Evolutionary conservation across 2,888 invertebrate genomes (phyloP).

Genomic region (Tachina lurida): DNA sequence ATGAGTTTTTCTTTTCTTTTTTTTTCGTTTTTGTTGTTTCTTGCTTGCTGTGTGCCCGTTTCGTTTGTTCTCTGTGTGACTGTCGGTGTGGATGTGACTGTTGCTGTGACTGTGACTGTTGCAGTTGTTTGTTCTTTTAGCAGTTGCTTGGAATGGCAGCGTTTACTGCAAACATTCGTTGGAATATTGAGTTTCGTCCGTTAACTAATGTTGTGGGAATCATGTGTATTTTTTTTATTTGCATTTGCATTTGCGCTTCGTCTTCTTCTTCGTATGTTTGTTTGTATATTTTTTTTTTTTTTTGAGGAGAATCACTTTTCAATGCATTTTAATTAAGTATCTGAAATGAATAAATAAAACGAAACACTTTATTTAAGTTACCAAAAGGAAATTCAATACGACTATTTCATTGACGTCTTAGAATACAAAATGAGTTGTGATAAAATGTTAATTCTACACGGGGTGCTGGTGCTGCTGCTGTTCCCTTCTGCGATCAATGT

Average conservation of each 20-base stretch:
- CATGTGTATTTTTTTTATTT: slow-evolving; percentile 48
- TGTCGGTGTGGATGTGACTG: slow-evolving; percentile 25
- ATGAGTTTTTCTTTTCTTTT: slow-evolving; percentile 5
- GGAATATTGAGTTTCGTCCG: slow-evolving; percentile 54
- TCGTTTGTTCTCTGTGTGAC: slow-evolving; percentile 13
- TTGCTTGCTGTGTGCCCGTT: slow-evolving; percentile 15
- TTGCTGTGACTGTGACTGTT: slow-evolving; percentile 1
- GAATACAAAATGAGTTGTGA: slow-evolving; percentile 56
- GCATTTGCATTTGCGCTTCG: slow-evolving; percentile 40
- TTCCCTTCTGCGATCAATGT: slow-evolving; percentile 21
- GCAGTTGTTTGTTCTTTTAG: slow-evolving; percentile 37
- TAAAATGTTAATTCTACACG: background rate
- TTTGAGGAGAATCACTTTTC: slow-evolving; percentile 25
- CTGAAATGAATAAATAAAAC: slow-evolving; percentile 65
- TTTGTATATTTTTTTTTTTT: background rate
- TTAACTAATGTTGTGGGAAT: slow-evolving; percentile 63
- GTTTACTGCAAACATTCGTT: slow-evolving; percentile 26
- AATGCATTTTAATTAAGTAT: slow-evolving; percentile 62
- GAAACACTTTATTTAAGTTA: slow-evolving; percentile 38
- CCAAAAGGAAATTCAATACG: slow-evolving; percentile 61
- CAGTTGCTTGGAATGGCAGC: slow-evolving; percentile 35
- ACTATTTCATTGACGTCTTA: slow-evolving; percentile 1
- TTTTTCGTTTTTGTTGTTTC: background rate
- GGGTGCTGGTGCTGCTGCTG: background rate
- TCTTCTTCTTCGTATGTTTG: slow-evolving; percentile 5